phyloP scores from a whole-genome alignment of 2,113 vertebrate species.

The Lasiurus borealis region DNA sequence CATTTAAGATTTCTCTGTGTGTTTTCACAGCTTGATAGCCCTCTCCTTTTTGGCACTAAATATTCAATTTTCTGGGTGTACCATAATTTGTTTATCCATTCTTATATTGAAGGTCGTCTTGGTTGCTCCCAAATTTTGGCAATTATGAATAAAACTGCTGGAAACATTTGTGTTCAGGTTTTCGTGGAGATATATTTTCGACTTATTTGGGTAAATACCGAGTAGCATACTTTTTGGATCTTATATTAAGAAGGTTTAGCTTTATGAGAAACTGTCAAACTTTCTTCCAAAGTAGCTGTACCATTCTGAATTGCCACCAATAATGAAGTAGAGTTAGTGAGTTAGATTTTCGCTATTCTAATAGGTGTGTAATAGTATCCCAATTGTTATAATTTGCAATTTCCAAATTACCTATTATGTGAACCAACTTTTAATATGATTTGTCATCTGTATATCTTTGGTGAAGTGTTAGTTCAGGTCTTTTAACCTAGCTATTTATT shows the following conservation, averaged over 20 bases:
- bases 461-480: not conserved
- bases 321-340: not conserved
- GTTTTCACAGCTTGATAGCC: not conserved
- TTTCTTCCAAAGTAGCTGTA: not conserved
- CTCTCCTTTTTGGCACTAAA: not conserved
- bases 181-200: not conserved
- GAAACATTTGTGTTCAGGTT: not conserved
- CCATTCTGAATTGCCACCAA: not conserved
- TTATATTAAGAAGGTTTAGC: not conserved
- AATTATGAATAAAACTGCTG: not conserved
- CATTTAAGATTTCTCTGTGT: not conserved
- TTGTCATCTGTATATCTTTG: not conserved
- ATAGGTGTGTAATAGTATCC: not conserved
- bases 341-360: not conserved
- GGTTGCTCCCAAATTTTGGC: not conserved
- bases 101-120: not conserved
- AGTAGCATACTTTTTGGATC: not conserved
- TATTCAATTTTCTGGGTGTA: not conserved
- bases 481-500: not conserved
- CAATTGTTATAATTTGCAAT: not conserved
- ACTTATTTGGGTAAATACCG: not conserved
- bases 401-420: not conserved
- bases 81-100: not conserved
- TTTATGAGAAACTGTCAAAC: not conserved
- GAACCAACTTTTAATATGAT: not conserved